Evolutionary conservation across 2,888 invertebrate genomes (phyloP).

Genomic region (Choristoneura rosaceana): DNA sequence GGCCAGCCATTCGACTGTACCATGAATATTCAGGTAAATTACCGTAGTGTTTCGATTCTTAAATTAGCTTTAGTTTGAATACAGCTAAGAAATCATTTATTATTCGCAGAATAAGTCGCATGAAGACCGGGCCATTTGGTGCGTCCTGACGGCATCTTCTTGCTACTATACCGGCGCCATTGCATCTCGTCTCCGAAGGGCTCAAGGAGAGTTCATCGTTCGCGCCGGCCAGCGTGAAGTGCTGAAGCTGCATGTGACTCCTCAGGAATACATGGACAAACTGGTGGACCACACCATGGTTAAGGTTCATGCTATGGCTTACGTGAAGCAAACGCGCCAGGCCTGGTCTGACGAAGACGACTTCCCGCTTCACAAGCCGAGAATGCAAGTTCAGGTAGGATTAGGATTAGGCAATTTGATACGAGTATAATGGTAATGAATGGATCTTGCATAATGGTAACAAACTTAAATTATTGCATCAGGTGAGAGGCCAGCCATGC

Average conservation of each 20-base stretch:
- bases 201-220: conserved; percentile 86
- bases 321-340: conserved; percentile 90
- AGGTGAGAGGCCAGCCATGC: conserved; percentile 80
- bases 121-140: conserved; percentile 87
- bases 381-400: conserved; percentile 87
- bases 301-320: conserved; percentile 90
- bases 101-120: conserved; percentile 85
- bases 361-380: conserved; percentile 89
- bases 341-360: conserved; percentile 91
- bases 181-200: conserved; percentile 86
- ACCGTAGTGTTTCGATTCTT: neutral
- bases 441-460: neutral
- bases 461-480: conserved; percentile 25
- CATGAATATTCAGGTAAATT: conserved; percentile 86
- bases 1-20: conserved; percentile 88
- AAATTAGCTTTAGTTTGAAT: neutral
- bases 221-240: conserved; percentile 87
- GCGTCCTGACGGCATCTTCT: conserved; percentile 87
- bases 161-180: conserved; percentile 89
- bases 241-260: conserved; percentile 86
- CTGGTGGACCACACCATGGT: conserved; percentile 89
- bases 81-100: neutral
- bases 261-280: conserved; percentile 89
- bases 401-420: too few relatives aligned
- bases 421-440: neutral